phyloP scores from a whole-genome alignment of 2,113 vertebrate species.

The Gobio gobio region DNA sequence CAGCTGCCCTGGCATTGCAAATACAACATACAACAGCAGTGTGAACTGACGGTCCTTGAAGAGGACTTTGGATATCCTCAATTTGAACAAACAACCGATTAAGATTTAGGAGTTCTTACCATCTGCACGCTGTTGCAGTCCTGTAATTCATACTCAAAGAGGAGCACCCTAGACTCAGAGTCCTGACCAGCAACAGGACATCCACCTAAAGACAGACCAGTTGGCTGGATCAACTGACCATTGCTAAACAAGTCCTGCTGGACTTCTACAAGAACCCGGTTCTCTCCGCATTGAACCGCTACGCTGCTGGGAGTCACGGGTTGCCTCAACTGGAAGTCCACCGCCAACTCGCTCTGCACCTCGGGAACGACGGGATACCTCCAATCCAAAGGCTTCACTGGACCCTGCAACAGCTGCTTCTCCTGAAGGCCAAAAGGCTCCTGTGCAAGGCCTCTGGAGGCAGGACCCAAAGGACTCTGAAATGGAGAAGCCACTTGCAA shows the following conservation, averaged over 20 bases:
- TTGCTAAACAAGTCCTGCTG: conserved; percentile 67
- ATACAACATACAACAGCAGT: no score
- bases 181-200: conserved; percentile 58
- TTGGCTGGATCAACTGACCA: conserved; percentile 50
- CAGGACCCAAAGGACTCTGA: background rate
- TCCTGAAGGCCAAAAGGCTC: background rate
- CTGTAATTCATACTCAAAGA: conserved; percentile 68
- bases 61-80: no score
- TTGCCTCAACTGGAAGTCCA: conserved; percentile 47
- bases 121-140: conserved; percentile 62
- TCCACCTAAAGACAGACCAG: conserved; percentile 63
- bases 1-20: no score
- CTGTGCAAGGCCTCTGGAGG: background rate
- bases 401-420: conserved; percentile 40
- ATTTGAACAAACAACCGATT: background rate
- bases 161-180: conserved; percentile 33
- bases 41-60: no score
- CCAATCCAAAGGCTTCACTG: conserved; percentile 54
- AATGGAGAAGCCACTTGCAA: background rate
- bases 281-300: conserved; percentile 53
- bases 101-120: conserved; percentile 46
- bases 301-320: conserved; percentile 43
- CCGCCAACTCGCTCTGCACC: background rate
- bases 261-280: conserved; percentile 60
- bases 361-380: conserved; percentile 47